A percentile compares a stretch with the other conserved stretches of the same genome.
These are phyloP conservation scores for Euura saliciscinereae DNA, from an alignment of 1,140 invertebrate species.

Conservation along the genomic window DNA sequence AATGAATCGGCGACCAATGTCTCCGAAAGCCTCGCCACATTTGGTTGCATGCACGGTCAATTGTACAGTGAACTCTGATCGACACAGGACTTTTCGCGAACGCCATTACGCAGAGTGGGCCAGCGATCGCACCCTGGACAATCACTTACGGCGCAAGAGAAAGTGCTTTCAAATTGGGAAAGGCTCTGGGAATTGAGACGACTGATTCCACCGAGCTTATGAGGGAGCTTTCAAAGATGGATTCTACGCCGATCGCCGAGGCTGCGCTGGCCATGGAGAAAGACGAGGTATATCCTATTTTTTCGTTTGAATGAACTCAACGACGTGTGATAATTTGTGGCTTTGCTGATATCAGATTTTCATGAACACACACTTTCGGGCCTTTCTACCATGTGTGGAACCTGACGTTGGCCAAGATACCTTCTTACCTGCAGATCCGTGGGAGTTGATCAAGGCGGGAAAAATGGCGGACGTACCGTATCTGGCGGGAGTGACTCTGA, in stretches of 20 bases:
- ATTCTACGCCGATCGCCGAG: conserved; percentile 64
- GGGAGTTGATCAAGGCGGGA: conserved; percentile 57
- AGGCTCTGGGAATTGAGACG: conserved; percentile 62
- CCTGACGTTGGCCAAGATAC: conserved; percentile 60
- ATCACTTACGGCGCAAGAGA: conserved; percentile 64
- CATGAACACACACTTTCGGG: conserved; percentile 35
- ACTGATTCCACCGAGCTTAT: conserved; percentile 62
- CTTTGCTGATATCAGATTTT: conserved; percentile 32
- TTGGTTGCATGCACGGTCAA: too few relatives aligned
- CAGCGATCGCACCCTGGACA: conserved; percentile 76
- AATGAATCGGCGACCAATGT: too few relatives aligned
- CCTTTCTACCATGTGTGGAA: conserved; percentile 73
- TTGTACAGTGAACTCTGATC: too few relatives aligned
- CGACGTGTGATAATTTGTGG: too few relatives aligned
- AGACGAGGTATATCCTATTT: conserved; percentile 30
- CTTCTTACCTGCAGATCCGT: conserved; percentile 67
- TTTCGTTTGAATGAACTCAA: too few relatives aligned
- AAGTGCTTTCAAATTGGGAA: conserved; percentile 68
- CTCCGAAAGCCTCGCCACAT: too few relatives aligned
- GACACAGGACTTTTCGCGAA: conserved; percentile 70
- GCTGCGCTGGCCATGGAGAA: conserved; percentile 47
- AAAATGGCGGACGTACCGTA: conserved; percentile 65
- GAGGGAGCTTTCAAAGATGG: conserved; percentile 64
- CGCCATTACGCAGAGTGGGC: conserved; percentile 78
- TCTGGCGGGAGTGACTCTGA: conserved; percentile 66